Evolutionary conservation across 2,888 invertebrate species (phyloP).

Genomic region (Shargacucullia verbasci): DNA sequence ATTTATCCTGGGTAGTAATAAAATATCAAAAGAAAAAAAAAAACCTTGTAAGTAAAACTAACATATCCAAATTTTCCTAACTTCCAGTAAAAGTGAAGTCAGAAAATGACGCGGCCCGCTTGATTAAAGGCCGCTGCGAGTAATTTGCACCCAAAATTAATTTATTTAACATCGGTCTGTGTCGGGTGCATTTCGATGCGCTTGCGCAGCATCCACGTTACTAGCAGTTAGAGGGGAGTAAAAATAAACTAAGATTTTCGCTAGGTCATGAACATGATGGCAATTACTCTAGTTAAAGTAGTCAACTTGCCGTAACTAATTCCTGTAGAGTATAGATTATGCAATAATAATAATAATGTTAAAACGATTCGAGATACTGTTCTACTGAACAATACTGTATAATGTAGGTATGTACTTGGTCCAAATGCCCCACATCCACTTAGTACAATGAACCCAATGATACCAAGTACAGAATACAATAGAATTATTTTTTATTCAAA

Average conservation of each 20-base stretch:
- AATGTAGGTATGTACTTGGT: too few relatives aligned
- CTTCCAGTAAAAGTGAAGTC: constrained; percentile 43
- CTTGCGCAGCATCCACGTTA: constrained; percentile 5
- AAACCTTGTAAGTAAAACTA: background rate
- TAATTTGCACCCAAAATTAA: constrained; percentile 79
- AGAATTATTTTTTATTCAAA: too few relatives aligned
- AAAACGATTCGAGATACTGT: too few relatives aligned
- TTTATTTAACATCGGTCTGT: constrained; percentile 71
- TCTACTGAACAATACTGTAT: too few relatives aligned
- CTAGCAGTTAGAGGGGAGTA: background rate
- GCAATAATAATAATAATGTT: too few relatives aligned
- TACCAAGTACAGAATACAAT: too few relatives aligned
- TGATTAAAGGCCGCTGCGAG: constrained; percentile 70
- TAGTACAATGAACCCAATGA: too few relatives aligned
- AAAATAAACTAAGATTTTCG: constrained; percentile 18
- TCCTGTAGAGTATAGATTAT: too few relatives aligned
- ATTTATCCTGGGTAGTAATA: too few relatives aligned
- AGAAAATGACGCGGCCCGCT: constrained; percentile 61
- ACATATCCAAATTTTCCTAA: constrained; percentile 54
- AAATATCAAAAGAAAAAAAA: background rate
- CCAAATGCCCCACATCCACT: too few relatives aligned
- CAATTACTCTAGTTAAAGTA: constrained; percentile 8
- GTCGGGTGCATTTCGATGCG: constrained; percentile 43
- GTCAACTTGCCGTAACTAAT: too few relatives aligned
- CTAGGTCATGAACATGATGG: background rate